A percentile compares a stretch with the other conserved stretches of the same genome.
Conservation (phyloP, 2,797 vertebrate species). For the Halcyon chelicuti region DNA sequence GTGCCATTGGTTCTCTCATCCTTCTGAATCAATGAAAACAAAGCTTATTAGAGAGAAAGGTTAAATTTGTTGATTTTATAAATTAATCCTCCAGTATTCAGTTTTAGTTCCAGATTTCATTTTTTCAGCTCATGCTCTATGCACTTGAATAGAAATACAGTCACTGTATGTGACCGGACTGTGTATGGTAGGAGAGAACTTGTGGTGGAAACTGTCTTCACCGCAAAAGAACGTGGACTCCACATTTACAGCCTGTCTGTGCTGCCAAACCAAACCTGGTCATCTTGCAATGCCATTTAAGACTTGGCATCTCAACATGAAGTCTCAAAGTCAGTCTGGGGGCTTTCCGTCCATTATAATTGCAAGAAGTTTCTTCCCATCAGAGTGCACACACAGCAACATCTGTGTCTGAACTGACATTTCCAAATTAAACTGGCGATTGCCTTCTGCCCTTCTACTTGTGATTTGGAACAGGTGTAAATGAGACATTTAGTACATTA, state of each 20-base stretch:
- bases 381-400: not conserved
- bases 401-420: not conserved
- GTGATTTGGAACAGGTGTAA: not conserved
- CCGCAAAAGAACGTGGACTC: not conserved
- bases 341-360: not conserved
- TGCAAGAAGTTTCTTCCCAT: not conserved
- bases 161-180: not conserved
- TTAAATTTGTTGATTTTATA: accelerated
- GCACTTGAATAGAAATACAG: not conserved
- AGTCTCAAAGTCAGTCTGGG: not conserved
- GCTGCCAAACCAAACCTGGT: not conserved
- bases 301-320: not conserved
- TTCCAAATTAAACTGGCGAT: not conserved
- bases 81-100: not conserved
- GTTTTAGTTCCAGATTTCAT: not conserved
- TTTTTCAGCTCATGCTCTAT: not conserved
- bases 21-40: not conserved
- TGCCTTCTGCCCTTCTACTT: not conserved
- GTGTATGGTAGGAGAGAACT: not conserved
- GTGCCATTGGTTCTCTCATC: not conserved
- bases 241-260: not conserved
- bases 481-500: not conserved
- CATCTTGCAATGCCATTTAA: not conserved
- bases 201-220: not conserved
- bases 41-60: not conserved